Percentiles rank a stretch among this genome's conserved stretches.
Evolutionary conservation across 2,113 vertebrate genomes (phyloP).

Genomic region (Pangasianodon hypophthalmus): DNA sequence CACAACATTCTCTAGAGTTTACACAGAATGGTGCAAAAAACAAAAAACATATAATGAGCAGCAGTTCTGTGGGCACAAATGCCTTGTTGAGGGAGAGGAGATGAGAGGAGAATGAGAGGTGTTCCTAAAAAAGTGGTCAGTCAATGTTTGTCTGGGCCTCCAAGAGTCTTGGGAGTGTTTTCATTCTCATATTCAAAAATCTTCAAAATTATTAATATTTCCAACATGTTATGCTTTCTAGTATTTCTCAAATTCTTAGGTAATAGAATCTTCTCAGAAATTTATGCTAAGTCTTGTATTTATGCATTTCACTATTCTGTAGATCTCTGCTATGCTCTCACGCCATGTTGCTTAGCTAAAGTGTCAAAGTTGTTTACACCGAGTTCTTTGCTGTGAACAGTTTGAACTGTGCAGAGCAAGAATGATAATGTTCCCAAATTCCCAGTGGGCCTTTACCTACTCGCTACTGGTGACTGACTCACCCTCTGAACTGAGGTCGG

Average conservation of each 20-base stretch:
- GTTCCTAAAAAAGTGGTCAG: neutral
- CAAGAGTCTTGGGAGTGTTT: neutral
- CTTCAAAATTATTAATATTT: neutral
- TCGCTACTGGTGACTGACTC: neutral
- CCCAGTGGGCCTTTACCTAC: conserved; percentile 12
- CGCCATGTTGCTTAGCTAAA: conserved; percentile 10
- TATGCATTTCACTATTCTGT: neutral
- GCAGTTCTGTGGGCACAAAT: neutral
- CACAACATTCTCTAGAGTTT: neutral
- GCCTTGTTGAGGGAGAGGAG: neutral
- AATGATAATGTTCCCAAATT: conserved; percentile 38
- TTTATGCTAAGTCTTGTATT: neutral
- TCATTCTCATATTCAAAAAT: neutral
- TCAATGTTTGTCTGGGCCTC: neutral
- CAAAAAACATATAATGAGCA: neutral
- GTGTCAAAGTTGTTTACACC: conserved; percentile 7
- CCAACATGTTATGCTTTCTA: neutral
- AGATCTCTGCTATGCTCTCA: conserved; percentile 2
- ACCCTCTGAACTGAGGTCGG: neutral
- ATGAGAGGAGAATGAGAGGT: neutral
- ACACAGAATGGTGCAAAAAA: neutral
- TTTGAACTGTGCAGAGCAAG: conserved; percentile 15
- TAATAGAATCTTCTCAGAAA: neutral
- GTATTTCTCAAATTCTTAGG: neutral
- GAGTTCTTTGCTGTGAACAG: conserved; percentile 25